phyloP scores from a whole-genome alignment of 2,888 invertebrate genomes.

The Trissoscelio sp. region DNA sequence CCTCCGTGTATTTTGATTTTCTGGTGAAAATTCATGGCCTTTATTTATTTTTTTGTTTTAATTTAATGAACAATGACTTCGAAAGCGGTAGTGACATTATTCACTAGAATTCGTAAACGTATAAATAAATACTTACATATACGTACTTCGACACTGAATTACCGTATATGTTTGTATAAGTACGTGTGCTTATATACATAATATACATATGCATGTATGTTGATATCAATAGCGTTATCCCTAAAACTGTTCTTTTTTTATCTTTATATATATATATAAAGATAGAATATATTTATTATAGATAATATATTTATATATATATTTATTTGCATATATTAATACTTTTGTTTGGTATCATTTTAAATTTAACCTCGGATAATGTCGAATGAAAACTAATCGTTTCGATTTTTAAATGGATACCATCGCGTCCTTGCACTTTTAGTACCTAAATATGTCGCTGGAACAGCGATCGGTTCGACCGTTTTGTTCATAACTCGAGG shows the following conservation, averaged over 20 bases:
- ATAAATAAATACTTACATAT: constrained; percentile 73
- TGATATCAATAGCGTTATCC: constrained; percentile 53
- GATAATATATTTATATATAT: constrained; percentile 35
- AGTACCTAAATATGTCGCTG: constrained; percentile 78
- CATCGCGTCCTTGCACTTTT: constrained; percentile 68
- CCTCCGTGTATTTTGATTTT: too few species aligned
- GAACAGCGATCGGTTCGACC: constrained; percentile 78
- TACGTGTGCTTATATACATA: constrained; percentile 71
- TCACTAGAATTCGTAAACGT: constrained; percentile 70
- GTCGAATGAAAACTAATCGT: constrained; percentile 76
- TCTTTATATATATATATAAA: too few species aligned
- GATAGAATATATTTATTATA: too few species aligned
- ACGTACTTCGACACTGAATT: constrained; percentile 62
- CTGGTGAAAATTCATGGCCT: constrained; percentile 25
- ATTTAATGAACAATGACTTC: constrained; percentile 12
- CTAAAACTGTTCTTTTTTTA: constrained; percentile 56
- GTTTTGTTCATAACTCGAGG: constrained; percentile 64
- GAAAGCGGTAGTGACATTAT: constrained; percentile 36
- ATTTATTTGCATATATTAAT: constrained; percentile 69
- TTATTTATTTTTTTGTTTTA: background rate
- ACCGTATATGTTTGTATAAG: constrained; percentile 71
- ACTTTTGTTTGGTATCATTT: constrained; percentile 41
- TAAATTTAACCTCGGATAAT: background rate
- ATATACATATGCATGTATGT: constrained; percentile 71
- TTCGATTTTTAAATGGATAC: constrained; percentile 57